Conservation (phyloP, 2,113 vertebrate genomes). For the Neofelis nebulosa region DNA sequence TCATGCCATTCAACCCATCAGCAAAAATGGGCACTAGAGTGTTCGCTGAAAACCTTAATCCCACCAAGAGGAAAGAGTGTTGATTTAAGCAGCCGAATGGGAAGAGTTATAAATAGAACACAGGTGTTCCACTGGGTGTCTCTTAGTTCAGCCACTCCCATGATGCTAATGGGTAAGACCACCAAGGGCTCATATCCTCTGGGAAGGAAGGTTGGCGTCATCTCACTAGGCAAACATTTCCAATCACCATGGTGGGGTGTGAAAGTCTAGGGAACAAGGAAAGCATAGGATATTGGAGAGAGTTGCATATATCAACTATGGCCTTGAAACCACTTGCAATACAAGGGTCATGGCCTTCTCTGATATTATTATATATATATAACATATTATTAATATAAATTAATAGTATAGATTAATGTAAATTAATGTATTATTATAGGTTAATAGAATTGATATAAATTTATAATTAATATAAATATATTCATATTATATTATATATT, state of each 20-base stretch:
- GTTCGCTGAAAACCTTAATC: neutral
- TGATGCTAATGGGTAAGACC: neutral
- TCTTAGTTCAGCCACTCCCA: neutral
- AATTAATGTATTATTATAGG: no score
- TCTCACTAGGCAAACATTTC: neutral
- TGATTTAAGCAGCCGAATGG: neutral
- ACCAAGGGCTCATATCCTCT: neutral
- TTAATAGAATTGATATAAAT: no score
- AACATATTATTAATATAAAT: no score
- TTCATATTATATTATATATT: no score
- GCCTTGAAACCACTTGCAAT: neutral
- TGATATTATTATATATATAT: neutral
- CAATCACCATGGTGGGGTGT: neutral
- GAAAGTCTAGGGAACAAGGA: neutral
- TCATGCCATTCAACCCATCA: neutral
- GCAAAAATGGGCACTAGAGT: neutral
- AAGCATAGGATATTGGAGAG: neutral
- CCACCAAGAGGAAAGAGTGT: neutral
- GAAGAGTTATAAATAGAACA: neutral
- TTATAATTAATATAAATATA: no score
- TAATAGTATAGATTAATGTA: no score
- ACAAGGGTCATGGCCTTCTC: neutral
- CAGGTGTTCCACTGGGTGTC: neutral
- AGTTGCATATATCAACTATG: neutral
- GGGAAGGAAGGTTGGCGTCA: neutral